Conservation (phyloP, 2,888 invertebrate species). For the Polymixis flavicincta region DNA sequence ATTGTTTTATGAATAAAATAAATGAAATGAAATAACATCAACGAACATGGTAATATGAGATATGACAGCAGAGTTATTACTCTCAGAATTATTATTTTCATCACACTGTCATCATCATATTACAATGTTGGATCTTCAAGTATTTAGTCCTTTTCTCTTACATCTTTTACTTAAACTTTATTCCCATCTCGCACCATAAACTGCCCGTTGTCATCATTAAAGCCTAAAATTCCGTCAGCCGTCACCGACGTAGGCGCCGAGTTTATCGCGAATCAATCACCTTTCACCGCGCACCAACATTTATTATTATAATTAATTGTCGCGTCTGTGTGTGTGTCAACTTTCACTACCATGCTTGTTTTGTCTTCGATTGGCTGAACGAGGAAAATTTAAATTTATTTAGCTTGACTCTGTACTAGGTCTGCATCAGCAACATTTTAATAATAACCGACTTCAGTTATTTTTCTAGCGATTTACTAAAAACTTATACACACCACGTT, state of each 20-base stretch:
- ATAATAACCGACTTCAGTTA: background rate
- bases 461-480: background rate
- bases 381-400: conserved; percentile 15
- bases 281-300: conserved; percentile 65
- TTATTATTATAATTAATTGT: conserved; percentile 72
- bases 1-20: no score
- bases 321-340: conserved; percentile 45
- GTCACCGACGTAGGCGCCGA: conserved; percentile 28
- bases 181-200: background rate
- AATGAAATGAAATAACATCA: no score
- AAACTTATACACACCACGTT: background rate
- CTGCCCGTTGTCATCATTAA: conserved; percentile 8
- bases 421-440: background rate
- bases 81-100: background rate
- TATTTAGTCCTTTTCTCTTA: no score
- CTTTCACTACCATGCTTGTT: conserved; percentile 60
- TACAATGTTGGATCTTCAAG: background rate
- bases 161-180: background rate
- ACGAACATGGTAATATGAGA: background rate
- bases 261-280: conserved; percentile 69
- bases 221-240: conserved; percentile 16
- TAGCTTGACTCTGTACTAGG: background rate
- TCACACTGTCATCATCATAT: background rate
- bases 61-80: background rate
- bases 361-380: conserved; percentile 24